Evolutionary conservation across 2,888 invertebrate species (phyloP).

Genomic region (Sicus ferrugineus): DNA sequence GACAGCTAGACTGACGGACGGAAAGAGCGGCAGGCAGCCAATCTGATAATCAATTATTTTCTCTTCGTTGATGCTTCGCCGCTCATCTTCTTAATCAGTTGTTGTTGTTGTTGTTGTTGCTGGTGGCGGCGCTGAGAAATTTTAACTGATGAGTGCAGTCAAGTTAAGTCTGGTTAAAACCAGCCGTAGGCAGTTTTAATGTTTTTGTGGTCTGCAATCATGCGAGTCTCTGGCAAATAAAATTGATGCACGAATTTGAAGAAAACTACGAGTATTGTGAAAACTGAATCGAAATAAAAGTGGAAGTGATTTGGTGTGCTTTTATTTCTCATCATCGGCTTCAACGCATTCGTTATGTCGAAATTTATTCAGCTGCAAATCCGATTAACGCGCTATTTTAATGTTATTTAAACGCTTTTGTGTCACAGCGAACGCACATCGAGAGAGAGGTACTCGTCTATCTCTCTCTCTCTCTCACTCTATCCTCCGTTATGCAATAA

Average conservation of each 20-base stretch:
- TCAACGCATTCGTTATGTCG: not conserved
- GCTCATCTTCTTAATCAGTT: too few relatives aligned
- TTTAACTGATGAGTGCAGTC: slow-evolving; percentile 59
- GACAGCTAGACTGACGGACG: not conserved
- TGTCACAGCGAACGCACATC: not conserved
- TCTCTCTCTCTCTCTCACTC: not conserved
- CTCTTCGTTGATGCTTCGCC: not conserved
- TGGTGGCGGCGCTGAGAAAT: slow-evolving; percentile 41
- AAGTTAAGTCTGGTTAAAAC: slow-evolving; percentile 58
- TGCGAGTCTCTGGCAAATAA: not conserved
- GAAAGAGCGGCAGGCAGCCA: not conserved
- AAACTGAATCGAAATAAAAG: not conserved
- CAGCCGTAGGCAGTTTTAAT: slow-evolving; percentile 37
- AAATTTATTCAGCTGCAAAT: slow-evolving; percentile 9
- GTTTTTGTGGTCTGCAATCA: slow-evolving; percentile 28
- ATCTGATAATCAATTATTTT: not conserved
- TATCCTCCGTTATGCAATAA: not conserved
- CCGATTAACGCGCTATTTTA: slow-evolving; percentile 28
- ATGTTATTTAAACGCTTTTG: slow-evolving; percentile 17
- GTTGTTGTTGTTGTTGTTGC: not conserved
- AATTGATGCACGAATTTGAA: not conserved
- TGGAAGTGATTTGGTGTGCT: not conserved
- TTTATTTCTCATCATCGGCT: not conserved
- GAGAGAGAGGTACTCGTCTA: not conserved
- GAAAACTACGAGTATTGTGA: not conserved